These are phyloP conservation scores for Diuraphis noxia DNA, from an alignment of 1,140 invertebrate species.

Conservation along the genomic window DNA sequence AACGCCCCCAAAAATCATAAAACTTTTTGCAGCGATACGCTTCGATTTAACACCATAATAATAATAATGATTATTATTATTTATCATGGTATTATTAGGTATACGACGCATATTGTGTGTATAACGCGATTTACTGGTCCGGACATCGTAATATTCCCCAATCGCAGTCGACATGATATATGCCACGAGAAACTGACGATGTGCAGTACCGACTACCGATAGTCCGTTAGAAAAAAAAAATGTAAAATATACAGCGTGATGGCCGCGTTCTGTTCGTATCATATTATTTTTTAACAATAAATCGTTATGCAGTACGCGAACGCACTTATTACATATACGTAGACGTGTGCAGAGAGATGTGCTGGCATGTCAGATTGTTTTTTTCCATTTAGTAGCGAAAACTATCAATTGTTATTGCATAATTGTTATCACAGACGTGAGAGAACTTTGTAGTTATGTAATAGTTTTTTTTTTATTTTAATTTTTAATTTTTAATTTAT, in stretches of 20 bases:
- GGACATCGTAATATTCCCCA: neutral
- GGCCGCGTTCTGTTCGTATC: no score
- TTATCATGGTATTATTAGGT: no score
- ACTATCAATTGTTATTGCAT: no score
- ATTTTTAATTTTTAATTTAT: no score
- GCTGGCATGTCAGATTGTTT: no score
- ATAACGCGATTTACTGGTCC: neutral
- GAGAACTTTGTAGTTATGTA: no score
- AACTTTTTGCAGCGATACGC: neutral
- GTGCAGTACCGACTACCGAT: neutral
- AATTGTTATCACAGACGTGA: no score
- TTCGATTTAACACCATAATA: neutral
- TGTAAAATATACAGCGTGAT: neutral
- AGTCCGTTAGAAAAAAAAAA: neutral
- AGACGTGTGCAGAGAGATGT: no score
- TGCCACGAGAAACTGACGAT: neutral
- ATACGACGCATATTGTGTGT: neutral
- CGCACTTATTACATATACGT: no score
- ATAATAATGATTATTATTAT: neutral
- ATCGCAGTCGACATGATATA: neutral
- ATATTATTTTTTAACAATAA: no score
- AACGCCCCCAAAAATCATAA: neutral
- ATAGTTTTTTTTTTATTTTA: no score
- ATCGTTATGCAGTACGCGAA: neutral
- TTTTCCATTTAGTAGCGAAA: no score